Evolutionary conservation across 2,797 vertebrate genomes (phyloP).

Genomic region (Pteropus rufus): DNA sequence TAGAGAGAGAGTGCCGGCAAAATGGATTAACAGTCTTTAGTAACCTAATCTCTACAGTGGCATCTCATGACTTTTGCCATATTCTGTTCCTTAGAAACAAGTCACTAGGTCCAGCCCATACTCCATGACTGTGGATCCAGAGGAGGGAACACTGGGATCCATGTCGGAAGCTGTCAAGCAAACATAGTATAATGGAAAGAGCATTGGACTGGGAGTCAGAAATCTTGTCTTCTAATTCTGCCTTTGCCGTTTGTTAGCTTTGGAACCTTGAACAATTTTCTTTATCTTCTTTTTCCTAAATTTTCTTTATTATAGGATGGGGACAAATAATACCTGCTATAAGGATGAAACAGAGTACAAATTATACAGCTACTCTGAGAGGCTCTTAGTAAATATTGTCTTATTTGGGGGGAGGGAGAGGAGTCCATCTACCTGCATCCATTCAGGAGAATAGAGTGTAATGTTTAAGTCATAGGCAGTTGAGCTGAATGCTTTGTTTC

Average conservation of each 20-base stretch:
- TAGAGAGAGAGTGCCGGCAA: neutral
- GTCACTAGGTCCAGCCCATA: neutral
- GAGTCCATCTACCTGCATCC: neutral
- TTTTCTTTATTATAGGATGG: neutral
- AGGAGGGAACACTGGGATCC: neutral
- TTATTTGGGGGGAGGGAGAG: neutral
- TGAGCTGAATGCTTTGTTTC: neutral
- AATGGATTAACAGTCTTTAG: neutral
- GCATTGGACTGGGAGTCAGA: neutral
- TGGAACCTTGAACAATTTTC: neutral
- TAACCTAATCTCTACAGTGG: neutral
- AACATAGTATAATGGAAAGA: neutral
- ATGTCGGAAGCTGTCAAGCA: neutral
- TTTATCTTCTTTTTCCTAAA: neutral
- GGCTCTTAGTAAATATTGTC: neutral
- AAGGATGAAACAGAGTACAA: neutral
- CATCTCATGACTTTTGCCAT: neutral
- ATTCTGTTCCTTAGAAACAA: neutral
- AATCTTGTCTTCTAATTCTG: conserved; percentile 14
- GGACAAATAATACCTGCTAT: neutral
- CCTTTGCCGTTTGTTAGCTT: neutral
- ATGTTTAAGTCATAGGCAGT: neutral
- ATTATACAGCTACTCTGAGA: neutral
- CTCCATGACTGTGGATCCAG: neutral
- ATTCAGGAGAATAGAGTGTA: neutral